Evolutionary conservation across 2,113 vertebrate genomes (phyloP), one percentile per base, ranked within the genome.

Genomic region (Epinephelus fuscoguttatus): DNA sequence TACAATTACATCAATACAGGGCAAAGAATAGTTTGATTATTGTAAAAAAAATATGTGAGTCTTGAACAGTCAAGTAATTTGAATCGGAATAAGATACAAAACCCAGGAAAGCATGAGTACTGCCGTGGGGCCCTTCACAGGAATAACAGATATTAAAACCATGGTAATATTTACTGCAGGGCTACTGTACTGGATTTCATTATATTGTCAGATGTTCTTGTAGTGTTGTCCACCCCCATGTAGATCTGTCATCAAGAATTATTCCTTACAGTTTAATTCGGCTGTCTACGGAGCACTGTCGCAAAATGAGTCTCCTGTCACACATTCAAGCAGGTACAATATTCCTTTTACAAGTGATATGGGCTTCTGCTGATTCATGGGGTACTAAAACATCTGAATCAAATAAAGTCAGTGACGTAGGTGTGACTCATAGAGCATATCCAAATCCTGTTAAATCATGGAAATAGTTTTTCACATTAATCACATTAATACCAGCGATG

Each of bases 241-340:
- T 52, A 81, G 21, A 53, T 68, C 19, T 81, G 61, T 78, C 61
- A 75, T 42, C 23, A 45, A 25, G 21, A 75, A 55, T 80, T 59
- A 82, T 72, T 81, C 70, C 70, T 52, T 60, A 30, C 33, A 61
- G 78, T 71, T 53, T 27, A 55, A 62, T 76, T 73, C n/a, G 42
- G 19, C 19, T 59, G 19, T 69, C 55, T 61, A 33, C 70, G 66
- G 42, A 53, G 68, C 49, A 23, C 40, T 17, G 77, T 80, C 30
- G 70, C 70, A 67, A 56, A 85, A 88, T 68, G 53, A 78, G 70
- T 81, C 82, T 59, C 86, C 12, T 49, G 82, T 77, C 53, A 66
- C 79, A 73, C 76, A 69, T 90, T 83, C 83, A n/a, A 80, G 68
- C 69, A 55, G 57, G 56, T 75, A 81, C 84, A 87, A 82, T 88